Evolutionary conservation across 2,888 invertebrate genomes (phyloP), one percentile per base, ranked within the genome.

Genomic region (Andrena trimmerana): DNA sequence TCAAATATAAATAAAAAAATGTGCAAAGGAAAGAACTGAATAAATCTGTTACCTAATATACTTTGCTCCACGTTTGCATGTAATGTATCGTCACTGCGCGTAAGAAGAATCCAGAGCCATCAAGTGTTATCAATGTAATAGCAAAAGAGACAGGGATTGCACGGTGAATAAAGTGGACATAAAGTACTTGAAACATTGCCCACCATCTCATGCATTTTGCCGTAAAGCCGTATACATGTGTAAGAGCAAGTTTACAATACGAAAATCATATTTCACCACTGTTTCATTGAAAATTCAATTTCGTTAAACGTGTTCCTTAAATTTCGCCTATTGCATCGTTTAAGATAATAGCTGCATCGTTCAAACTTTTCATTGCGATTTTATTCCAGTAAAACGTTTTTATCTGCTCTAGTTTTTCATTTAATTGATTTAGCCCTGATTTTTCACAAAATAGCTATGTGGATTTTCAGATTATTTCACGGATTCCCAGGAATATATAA

Each of bases 61-160:
- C 20, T 24, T 13, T 31, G 3, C 20, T n/a, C 20, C n/a, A 10
- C 16, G 13, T 33, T 24, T 10, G 2, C 8, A 16, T n/a, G 1
- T 70, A 27, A 33, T 57, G 4, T 6, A 10, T 65, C 33, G 2
- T 62, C 29, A 27, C 50, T 24, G 7, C 3, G 16, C 3, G 13
- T 2, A 66, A 62, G 59, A 76, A 92, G 90, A 85, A 70, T 90
- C 86, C 67, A 86, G 78, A 80, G 88, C 86, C 29, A 86, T 86
- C 68, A 86, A 88, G 60, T 92, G 91, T 86, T 92, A 90, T 78
- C 91, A 92, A 81, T 91, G 92, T 72, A 88, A 84, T 54, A 92
- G 90, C 69, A 81, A 74, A 67, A 81, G 70, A 65, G 86, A 90
- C 72, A 24, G 73, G 8, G 81, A 87, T 62, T 92, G 92, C 67